phyloP scores from a whole-genome alignment of 2,113 vertebrate genomes.

The Hyaena hyaena region DNA sequence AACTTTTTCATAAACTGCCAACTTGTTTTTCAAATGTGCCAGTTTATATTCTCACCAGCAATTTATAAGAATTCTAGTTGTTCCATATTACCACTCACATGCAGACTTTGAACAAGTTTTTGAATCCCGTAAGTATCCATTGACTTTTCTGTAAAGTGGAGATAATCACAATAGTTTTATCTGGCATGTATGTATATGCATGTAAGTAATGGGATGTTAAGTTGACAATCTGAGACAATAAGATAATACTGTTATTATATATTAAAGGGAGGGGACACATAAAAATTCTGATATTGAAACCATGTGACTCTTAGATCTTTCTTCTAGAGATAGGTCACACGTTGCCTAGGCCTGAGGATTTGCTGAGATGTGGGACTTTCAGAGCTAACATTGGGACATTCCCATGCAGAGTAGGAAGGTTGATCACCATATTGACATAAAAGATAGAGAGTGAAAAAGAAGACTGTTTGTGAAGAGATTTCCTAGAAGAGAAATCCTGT shows the following conservation, averaged over 20 bases:
- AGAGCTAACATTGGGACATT: background rate
- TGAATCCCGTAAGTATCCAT: background rate
- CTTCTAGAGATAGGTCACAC: background rate
- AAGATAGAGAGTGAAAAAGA: background rate
- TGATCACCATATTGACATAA: background rate
- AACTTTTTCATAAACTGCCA: background rate
- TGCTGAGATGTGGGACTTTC: background rate
- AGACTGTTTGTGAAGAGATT: background rate
- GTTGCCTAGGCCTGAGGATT: background rate
- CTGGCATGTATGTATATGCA: background rate
- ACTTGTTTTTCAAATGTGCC: background rate
- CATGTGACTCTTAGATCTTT: background rate
- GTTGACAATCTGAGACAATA: background rate
- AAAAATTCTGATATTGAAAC: background rate
- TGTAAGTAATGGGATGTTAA: background rate
- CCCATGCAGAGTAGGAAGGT: background rate
- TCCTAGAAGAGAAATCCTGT: background rate
- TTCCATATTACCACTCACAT: background rate
- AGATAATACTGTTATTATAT: background rate
- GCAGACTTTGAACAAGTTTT: background rate
- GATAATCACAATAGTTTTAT: background rate
- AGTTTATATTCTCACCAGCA: background rate
- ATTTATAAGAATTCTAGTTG: background rate
- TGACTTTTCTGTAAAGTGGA: background rate
- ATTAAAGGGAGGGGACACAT: background rate